Evolutionary conservation across 35 echinoderm and acorn worm species (phyloP).

Genomic region (Amphiura filiformis): DNA sequence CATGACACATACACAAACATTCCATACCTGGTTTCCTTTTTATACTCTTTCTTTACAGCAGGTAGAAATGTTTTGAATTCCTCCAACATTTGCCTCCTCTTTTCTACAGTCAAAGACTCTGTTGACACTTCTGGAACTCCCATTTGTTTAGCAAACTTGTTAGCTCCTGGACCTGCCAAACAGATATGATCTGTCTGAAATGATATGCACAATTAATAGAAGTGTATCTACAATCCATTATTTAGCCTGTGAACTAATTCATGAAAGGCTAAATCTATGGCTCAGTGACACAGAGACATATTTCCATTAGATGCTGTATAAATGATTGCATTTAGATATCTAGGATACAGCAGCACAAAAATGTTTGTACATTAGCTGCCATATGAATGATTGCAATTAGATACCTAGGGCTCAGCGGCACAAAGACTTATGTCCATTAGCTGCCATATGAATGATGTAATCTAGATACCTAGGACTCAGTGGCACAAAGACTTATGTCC

Average conservation of each 20-base stretch:
- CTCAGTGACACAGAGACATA: background rate
- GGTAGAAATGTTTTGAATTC: constrained; percentile 48
- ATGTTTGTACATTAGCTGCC: no score
- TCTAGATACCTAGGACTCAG: no score
- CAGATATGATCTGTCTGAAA: constrained; percentile 75
- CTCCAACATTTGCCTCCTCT: constrained; percentile 39
- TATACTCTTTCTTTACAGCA: constrained; percentile 15
- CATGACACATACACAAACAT: no score
- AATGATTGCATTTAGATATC: background rate
- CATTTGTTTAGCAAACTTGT: constrained; percentile 78
- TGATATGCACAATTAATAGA: background rate
- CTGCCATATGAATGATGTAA: no score
- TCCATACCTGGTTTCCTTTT: background rate
- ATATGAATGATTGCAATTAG: no score
- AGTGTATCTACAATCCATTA: background rate
- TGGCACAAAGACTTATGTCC: no score
- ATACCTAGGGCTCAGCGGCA: no score
- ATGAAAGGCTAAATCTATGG: background rate
- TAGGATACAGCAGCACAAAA: no score
- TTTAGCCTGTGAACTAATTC: no score
- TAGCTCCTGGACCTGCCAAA: constrained; percentile 78
- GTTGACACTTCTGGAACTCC: constrained; percentile 59
- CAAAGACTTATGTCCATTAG: no score
- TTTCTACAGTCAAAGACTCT: constrained; percentile 39
- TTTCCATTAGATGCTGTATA: background rate